Base-by-base conservation (phyloP, 2,888 invertebrate genomes). In the Unio pictorum region DNA sequence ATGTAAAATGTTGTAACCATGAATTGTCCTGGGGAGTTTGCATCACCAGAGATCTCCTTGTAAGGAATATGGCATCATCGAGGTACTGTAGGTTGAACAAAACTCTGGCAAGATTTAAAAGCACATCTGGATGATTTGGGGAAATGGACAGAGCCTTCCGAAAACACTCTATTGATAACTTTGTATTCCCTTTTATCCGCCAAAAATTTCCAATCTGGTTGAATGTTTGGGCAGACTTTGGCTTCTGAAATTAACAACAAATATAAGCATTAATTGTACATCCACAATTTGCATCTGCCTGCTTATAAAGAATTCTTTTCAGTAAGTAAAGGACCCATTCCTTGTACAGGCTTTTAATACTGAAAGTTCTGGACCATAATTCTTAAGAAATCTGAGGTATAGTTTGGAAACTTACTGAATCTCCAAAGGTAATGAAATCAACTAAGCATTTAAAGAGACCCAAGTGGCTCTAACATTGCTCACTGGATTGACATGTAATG, bases 121-220 rank as follows among this genome's bases (percentile, higher is more conserved):
- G 91, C 72, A 95, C 94, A 90, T 96, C 96, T 60, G 96, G 94
- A 91, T 96, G 95, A 86, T 95, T 95, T 1, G 96, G 96, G 30
- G 95, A 94, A 18, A 96, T 94, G n/a, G 84, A 83, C 30, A 96
- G 92, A 6, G 95, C 96, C 85, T 95, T 92, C 74, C 96, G 93
- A 90, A 96, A 96, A 89, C 96, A 96, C 90, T 96, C 96, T 74
- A 96, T 96, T 0, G 96, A 95, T 86, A 94, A 93, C 86, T 94
- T 93, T 8, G 96, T 95, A 88, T 96, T 95, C 6, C 96, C 96
- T 89, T 95, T 95, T 80, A 96, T 95, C 76, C 96, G 93, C 95
- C 95, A 96, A 90, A 95, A 96, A 90, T 96, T 96, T 3, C 96
- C 96, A 86, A 96, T 95, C 90, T 96, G 95, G 89, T 96, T 96